Conservation (phyloP, 2,113 vertebrate genomes). For the Cyprinodon tularosa region DNA sequence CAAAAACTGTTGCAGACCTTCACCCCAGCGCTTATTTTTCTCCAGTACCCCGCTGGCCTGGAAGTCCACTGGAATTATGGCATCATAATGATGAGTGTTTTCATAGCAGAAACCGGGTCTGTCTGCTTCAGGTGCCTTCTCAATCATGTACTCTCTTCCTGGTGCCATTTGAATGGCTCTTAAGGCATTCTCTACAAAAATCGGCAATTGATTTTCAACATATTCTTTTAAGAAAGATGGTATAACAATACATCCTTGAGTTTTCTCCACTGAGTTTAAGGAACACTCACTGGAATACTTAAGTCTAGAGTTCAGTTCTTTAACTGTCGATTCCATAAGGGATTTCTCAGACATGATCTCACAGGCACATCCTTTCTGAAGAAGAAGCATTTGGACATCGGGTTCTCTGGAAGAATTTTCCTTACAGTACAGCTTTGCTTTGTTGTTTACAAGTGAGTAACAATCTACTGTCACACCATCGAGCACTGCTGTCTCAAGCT, state of each 20-base stretch:
- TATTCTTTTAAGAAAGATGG: slow-evolving; percentile 15
- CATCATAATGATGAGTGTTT: slow-evolving; percentile 3
- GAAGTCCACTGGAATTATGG: slow-evolving; percentile 27
- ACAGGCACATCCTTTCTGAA: not conserved
- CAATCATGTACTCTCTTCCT: slow-evolving; percentile 26
- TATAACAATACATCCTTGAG: slow-evolving; percentile 2
- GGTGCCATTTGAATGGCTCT: slow-evolving; percentile 21
- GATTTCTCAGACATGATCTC: slow-evolving; percentile 14
- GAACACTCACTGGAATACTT: slow-evolving; percentile 11
- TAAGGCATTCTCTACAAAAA: slow-evolving; percentile 9
- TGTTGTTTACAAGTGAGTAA: slow-evolving; percentile 12
- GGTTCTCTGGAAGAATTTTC: not conserved
- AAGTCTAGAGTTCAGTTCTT: not conserved
- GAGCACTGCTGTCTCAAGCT: not conserved
- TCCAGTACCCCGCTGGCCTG: slow-evolving; percentile 34
- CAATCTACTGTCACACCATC: not conserved
- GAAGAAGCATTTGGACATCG: slow-evolving; percentile 2
- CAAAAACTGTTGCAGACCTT: slow-evolving; percentile 29
- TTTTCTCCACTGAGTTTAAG: not conserved
- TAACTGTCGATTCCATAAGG: not conserved
- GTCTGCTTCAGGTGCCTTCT: not conserved
- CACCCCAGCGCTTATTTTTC: slow-evolving; percentile 28
- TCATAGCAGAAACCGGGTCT: not conserved
- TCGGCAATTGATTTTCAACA: not conserved
- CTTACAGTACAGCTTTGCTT: not conserved